Percentiles rank a stretch among this genome's conserved stretches.
Conservation (phyloP, 2,797 vertebrate genomes). For the Amphiprion clarkii region DNA sequence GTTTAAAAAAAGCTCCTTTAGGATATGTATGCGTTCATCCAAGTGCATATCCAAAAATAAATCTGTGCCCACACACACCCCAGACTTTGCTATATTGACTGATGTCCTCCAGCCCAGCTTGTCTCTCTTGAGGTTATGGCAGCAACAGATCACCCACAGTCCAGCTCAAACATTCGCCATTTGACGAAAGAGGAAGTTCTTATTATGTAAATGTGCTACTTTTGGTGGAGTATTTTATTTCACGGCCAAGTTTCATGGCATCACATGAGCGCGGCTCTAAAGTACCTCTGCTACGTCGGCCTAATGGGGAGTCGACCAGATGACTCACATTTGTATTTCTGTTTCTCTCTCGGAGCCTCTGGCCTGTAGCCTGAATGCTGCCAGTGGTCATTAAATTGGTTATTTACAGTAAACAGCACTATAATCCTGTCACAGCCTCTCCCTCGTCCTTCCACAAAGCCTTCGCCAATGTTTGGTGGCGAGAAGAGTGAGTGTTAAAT, state of each 20-base stretch:
- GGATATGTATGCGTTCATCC: neutral
- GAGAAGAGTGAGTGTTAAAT: constrained; percentile 69
- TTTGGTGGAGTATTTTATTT: constrained; percentile 55
- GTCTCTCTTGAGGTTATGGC: constrained; percentile 48
- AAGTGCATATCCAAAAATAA: neutral
- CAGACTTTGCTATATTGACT: constrained; percentile 19
- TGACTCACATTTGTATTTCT: constrained; percentile 78
- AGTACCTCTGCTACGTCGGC: constrained; percentile 59
- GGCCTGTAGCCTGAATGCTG: constrained; percentile 68
- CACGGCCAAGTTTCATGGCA: constrained; percentile 48
- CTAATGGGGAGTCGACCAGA: constrained; percentile 75
- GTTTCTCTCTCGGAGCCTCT: constrained; percentile 65
- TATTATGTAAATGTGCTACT: constrained; percentile 58
- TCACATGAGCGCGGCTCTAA: constrained; percentile 48
- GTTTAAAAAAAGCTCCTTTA: neutral
- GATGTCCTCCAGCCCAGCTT: constrained; percentile 36
- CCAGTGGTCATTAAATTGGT: constrained; percentile 79
- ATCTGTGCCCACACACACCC: neutral
- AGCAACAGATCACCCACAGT: constrained; percentile 39
- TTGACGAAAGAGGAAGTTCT: constrained; percentile 50
- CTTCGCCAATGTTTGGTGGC: constrained; percentile 69
- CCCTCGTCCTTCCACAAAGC: constrained; percentile 62
- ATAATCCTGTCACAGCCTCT: constrained; percentile 75
- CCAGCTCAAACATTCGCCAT: constrained; percentile 56
- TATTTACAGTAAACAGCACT: constrained; percentile 81